Conservation (phyloP, 2,888 invertebrate species). For the Trichacis sp. region DNA sequence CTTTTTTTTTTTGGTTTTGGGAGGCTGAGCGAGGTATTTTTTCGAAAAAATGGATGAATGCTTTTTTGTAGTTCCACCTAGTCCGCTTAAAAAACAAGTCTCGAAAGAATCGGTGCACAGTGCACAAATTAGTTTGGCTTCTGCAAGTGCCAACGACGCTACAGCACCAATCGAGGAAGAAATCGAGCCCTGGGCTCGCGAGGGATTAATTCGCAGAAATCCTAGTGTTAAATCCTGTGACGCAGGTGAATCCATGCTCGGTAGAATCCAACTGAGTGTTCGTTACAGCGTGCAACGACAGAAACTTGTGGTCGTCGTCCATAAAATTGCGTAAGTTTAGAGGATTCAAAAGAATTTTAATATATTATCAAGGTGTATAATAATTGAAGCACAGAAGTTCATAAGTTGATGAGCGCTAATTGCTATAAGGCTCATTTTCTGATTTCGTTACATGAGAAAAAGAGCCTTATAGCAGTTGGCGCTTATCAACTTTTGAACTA, state of each 20-base stretch:
- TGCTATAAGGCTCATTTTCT: no score
- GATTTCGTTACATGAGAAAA: no score
- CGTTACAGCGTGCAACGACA: conserved; percentile 88
- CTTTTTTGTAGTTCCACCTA: conserved; percentile 54
- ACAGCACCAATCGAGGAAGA: conserved; percentile 51
- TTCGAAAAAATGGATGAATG: no score
- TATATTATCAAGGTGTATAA: no score
- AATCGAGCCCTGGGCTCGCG: no score
- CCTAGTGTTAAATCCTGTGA: conserved; percentile 75
- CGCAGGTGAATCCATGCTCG: conserved; percentile 81
- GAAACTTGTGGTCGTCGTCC: conserved; percentile 85
- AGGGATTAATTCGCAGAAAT: conserved; percentile 73
- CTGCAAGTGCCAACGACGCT: conserved; percentile 46
- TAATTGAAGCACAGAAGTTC: no score
- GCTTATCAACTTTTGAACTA: no score
- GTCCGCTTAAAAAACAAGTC: conserved; percentile 59
- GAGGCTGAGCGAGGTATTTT: no score
- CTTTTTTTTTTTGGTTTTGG: no score
- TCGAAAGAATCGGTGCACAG: conserved; percentile 63
- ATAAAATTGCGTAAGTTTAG: conserved; percentile 92
- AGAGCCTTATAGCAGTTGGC: no score
- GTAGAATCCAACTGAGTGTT: conserved; percentile 86
- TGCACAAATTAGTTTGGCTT: conserved; percentile 50
- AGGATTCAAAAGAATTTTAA: no score
- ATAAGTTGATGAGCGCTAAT: no score